These are phyloP conservation scores for Cerastoderma edule DNA, from an alignment of 2,888 invertebrate genomes.

Conservation along the genomic window DNA sequence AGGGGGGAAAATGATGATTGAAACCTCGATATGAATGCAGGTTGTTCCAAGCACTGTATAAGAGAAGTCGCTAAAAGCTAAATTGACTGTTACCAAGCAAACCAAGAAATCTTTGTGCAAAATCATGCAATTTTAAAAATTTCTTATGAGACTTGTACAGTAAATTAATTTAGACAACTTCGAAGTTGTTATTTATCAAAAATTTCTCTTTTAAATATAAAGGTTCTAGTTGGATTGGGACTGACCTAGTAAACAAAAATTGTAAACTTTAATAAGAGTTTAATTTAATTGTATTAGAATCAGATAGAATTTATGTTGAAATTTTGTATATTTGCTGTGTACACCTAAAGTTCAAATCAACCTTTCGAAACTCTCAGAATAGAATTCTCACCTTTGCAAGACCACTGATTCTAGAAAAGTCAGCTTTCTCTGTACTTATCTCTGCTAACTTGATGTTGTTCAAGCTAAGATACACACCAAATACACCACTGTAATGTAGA, in stretches of 20 bases:
- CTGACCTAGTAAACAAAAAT: not conserved
- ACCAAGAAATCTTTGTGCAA: too few species aligned
- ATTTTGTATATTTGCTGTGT: not conserved
- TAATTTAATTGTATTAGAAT: not conserved
- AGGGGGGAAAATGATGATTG: too few species aligned
- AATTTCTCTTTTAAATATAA: too few species aligned
- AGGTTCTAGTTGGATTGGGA: not conserved
- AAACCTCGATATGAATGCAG: too few species aligned
- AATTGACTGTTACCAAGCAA: too few species aligned
- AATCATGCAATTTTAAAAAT: too few species aligned
- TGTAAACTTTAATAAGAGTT: not conserved
- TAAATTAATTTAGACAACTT: too few species aligned
- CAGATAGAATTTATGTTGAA: not conserved
- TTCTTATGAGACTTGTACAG: too few species aligned
- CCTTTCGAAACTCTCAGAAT: not conserved
- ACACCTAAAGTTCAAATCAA: not conserved
- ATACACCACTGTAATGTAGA: constrained; percentile 70
- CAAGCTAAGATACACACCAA: constrained; percentile 74
- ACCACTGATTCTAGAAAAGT: constrained; percentile 64
- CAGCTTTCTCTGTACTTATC: constrained; percentile 54
- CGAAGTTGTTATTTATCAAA: too few species aligned
- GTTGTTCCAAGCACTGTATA: too few species aligned
- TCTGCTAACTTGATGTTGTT: constrained; percentile 70
- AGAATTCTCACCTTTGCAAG: constrained; percentile 64
- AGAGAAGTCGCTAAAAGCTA: too few species aligned